These are phyloP conservation scores for Invenusta paracnida DNA, from an alignment of 2,888 invertebrate genomes.

Conservation along the genomic window DNA sequence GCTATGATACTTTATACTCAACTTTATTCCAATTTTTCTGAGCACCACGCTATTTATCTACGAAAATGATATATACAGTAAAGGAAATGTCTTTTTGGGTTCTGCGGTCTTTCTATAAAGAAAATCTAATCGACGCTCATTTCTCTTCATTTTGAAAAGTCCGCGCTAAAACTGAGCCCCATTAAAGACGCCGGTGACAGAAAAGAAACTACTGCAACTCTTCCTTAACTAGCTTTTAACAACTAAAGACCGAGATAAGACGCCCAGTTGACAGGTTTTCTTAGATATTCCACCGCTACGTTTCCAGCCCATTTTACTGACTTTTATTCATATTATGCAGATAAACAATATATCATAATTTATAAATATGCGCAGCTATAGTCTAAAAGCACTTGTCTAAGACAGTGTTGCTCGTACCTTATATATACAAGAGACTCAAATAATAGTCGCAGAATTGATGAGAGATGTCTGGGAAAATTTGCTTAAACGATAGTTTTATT, in stretches of 20 bases:
- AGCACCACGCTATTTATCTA: neutral
- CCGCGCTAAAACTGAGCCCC: neutral
- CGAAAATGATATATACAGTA: neutral
- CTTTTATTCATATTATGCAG: no score
- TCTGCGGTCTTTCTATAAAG: neutral
- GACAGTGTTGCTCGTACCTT: no score
- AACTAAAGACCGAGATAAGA: neutral
- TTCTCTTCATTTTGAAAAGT: neutral
- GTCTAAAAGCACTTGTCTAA: no score
- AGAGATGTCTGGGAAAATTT: no score
- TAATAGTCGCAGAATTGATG: no score
- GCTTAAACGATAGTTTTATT: no score
- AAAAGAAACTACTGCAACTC: neutral
- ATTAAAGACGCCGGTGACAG: neutral
- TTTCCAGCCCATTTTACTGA: no score
- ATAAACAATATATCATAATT: no score
- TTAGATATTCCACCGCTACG: conserved; percentile 10
- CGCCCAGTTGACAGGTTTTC: neutral
- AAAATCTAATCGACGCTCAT: neutral
- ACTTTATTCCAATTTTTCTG: no score
- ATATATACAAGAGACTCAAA: no score
- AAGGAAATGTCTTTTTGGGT: neutral
- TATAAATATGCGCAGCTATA: no score
- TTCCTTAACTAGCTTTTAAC: conserved; percentile 18
- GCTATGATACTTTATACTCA: neutral